Conservation (phyloP, 2,888 invertebrate species). For the Napeogenes inachia region DNA sequence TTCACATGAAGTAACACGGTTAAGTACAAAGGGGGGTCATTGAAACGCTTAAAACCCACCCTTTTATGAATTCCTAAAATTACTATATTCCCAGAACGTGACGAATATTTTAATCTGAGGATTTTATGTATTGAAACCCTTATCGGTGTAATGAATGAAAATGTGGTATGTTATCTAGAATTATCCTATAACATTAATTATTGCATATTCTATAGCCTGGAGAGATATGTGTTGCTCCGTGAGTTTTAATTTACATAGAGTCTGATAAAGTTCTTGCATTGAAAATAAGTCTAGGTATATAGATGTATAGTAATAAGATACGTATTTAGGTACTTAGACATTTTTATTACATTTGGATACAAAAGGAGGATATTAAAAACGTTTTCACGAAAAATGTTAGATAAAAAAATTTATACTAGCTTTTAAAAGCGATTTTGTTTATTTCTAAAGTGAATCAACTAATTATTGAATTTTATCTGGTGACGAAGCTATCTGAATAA, state of each 20-base stretch:
- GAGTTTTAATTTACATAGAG: neutral
- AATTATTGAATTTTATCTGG: too few relatives aligned
- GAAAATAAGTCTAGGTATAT: too few relatives aligned
- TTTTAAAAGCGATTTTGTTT: too few relatives aligned
- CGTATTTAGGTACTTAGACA: too few relatives aligned
- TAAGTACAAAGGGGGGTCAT: slow-evolving; percentile 12
- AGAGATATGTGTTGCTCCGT: neutral
- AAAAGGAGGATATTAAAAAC: too few relatives aligned
- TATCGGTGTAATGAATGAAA: neutral
- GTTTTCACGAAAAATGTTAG: too few relatives aligned
- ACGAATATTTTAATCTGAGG: slow-evolving; percentile 19
- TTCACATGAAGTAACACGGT: slow-evolving; percentile 9
- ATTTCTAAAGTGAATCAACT: too few relatives aligned
- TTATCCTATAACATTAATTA: neutral
- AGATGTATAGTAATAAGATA: too few relatives aligned
- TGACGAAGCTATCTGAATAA: too few relatives aligned
- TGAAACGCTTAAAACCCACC: neutral
- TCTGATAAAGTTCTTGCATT: neutral
- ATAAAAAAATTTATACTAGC: too few relatives aligned
- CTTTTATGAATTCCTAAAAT: neutral
- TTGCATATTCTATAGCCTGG: neutral
- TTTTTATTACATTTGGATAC: too few relatives aligned
- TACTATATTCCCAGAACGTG: slow-evolving; percentile 9
- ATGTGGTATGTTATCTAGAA: neutral
- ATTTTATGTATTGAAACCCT: slow-evolving; percentile 9